These are phyloP conservation scores for Deilephila elpenor DNA, from an alignment of 2,888 invertebrate species.

Conservation along the genomic window DNA sequence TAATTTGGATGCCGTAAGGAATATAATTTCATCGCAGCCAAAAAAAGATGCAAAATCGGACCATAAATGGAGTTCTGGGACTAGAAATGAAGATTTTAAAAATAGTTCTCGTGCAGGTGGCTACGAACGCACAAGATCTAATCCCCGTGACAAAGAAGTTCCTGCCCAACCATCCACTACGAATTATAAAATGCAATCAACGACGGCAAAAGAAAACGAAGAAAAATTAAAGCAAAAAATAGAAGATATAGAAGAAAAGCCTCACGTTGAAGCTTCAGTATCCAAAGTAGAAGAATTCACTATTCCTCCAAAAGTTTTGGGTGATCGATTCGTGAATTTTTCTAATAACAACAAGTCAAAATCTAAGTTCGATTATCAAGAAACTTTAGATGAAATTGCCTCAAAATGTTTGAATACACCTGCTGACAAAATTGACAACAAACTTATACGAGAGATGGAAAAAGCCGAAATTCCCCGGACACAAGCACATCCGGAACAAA, in stretches of 20 bases:
- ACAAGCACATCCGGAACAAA: slow-evolving; percentile 9
- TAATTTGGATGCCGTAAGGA: not conserved
- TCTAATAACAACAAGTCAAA: not conserved
- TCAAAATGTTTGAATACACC: slow-evolving; percentile 51
- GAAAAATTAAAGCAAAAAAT: slow-evolving; percentile 60
- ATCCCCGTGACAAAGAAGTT: slow-evolving; percentile 1
- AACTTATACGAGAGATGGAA: slow-evolving; percentile 53
- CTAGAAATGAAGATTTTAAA: not conserved
- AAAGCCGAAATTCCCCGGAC: slow-evolving; percentile 44
- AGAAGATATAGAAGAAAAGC: slow-evolving; percentile 59
- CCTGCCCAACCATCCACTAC: slow-evolving; percentile 27
- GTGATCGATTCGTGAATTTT: slow-evolving; percentile 32
- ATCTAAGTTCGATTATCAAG: slow-evolving; percentile 30
- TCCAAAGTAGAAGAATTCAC: slow-evolving; percentile 54
- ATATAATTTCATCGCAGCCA: no score
- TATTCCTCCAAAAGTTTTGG: slow-evolving; percentile 51
- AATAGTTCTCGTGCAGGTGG: not conserved
- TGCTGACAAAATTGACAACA: slow-evolving; percentile 49
- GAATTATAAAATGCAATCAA: slow-evolving; percentile 41
- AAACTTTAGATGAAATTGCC: slow-evolving; percentile 48
- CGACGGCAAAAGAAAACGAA: slow-evolving; percentile 51
- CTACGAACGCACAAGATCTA: not conserved
- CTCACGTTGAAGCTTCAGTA: slow-evolving; percentile 54
- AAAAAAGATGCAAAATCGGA: not conserved
- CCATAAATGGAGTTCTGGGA: not conserved